Conservation (phyloP, 2,113 vertebrate genomes). For the Odocoileus virginianus region DNA sequence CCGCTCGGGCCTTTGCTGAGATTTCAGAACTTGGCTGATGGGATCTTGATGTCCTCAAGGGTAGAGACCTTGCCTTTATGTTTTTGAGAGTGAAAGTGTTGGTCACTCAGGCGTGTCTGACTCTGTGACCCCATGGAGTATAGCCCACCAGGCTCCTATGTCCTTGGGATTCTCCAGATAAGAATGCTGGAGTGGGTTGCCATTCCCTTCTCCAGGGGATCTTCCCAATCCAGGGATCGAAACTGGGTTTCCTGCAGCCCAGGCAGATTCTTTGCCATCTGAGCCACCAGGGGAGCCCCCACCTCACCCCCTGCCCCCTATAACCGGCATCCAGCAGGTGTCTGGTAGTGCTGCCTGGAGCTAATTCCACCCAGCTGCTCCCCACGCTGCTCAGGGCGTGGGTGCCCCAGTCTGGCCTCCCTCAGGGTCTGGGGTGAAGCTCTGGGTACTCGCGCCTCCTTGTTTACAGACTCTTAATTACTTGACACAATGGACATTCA, state of each 20-base stretch:
- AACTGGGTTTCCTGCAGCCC: background rate
- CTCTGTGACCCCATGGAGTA: background rate
- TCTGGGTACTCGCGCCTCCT: too few species aligned
- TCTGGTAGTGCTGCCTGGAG: background rate
- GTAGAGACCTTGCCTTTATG: background rate
- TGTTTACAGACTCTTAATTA: background rate
- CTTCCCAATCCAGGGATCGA: background rate
- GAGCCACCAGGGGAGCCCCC: background rate
- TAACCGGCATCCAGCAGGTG: background rate
- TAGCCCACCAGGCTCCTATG: background rate
- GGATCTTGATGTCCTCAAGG: background rate
- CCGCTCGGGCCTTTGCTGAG: background rate
- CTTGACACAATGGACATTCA: fast-evolving
- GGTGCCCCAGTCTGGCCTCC: fast-evolving
- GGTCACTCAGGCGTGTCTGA: background rate
- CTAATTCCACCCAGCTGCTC: background rate
- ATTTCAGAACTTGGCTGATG: background rate
- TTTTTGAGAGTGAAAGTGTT: background rate
- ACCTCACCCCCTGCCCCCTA: background rate
- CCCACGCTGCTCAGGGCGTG: background rate
- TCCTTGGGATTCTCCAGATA: background rate
- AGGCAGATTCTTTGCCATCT: background rate
- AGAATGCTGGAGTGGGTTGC: background rate
- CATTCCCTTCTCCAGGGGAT: background rate
- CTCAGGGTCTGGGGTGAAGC: background rate